Evolutionary conservation across 2,888 invertebrate genomes (phyloP).

Genomic region (Beris chalybata): DNA sequence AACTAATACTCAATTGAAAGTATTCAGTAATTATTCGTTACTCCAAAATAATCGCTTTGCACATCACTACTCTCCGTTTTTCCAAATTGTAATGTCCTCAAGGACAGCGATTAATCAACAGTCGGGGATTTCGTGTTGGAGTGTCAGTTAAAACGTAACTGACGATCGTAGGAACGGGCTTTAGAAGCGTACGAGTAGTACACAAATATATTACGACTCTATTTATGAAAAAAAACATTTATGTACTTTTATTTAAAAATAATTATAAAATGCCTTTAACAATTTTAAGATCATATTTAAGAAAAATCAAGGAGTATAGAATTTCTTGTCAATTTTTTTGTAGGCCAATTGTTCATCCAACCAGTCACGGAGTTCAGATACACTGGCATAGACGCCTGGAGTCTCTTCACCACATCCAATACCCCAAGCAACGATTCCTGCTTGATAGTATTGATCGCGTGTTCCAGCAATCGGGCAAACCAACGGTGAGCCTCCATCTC

Average conservation of each 20-base stretch:
- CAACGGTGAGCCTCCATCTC: constrained; percentile 78
- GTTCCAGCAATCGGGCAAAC: constrained; percentile 67
- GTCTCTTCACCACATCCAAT: constrained; percentile 72
- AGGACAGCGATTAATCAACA: too few relatives aligned
- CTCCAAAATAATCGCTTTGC: too few relatives aligned
- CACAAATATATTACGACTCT: too few relatives aligned
- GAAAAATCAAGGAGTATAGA: constrained; percentile 43
- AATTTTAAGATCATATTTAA: neutral
- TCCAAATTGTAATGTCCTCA: too few relatives aligned
- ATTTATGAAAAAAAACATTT: too few relatives aligned
- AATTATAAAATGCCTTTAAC: neutral
- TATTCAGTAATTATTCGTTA: too few relatives aligned
- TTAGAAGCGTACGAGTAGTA: too few relatives aligned
- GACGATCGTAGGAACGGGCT: too few relatives aligned
- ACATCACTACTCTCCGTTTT: too few relatives aligned
- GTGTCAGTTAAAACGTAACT: too few relatives aligned
- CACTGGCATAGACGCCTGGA: constrained; percentile 76
- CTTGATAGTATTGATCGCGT: constrained; percentile 47
- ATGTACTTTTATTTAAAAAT: neutral
- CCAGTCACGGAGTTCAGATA: constrained; percentile 68
- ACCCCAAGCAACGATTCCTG: constrained; percentile 81
- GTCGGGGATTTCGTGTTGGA: too few relatives aligned
- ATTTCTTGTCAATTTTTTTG: constrained; percentile 41
- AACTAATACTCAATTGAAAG: too few relatives aligned
- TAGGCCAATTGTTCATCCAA: constrained; percentile 62